Conservation (phyloP, 2,888 invertebrate genomes). For the Erebia epiphron region DNA sequence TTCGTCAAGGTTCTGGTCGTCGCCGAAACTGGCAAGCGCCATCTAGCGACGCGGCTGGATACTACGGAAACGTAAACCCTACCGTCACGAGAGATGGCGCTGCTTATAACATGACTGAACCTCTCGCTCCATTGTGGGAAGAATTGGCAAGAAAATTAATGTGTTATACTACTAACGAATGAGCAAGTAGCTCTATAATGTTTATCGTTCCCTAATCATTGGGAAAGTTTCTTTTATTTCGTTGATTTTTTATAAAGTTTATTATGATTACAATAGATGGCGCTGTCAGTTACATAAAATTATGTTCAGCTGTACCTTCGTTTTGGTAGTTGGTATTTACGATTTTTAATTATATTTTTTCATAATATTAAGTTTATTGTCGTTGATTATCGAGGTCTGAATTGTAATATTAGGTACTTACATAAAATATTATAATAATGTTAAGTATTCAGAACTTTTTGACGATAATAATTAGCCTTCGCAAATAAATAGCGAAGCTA, state of each 20-base stretch:
- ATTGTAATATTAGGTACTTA: background rate
- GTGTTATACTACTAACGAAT: slow-evolving; percentile 42
- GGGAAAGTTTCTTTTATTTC: background rate
- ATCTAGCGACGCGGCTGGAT: slow-evolving; percentile 26
- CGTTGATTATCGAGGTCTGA: background rate
- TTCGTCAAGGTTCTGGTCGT: slow-evolving; percentile 48
- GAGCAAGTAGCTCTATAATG: no score
- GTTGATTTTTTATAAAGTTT: background rate
- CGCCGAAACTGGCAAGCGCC: slow-evolving; percentile 49
- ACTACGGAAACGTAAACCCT: slow-evolving; percentile 49
- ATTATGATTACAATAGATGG: no score
- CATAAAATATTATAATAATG: no score
- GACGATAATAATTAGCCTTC: background rate
- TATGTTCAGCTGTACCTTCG: no score
- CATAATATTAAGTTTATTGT: background rate
- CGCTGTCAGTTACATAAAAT: no score
- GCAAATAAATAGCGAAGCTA: background rate
- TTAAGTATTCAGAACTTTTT: background rate
- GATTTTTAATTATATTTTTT: background rate
- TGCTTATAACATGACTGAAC: slow-evolving; percentile 33
- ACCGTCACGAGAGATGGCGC: slow-evolving; percentile 39
- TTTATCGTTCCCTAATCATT: background rate
- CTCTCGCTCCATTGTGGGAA: slow-evolving; percentile 66
- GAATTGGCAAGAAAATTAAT: slow-evolving; percentile 65
- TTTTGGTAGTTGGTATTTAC: no score